A percentile compares a stretch with the other conserved stretches of the same genome.
Conservation (phyloP, 2,888 invertebrate species). For the Diogma glabrata region DNA sequence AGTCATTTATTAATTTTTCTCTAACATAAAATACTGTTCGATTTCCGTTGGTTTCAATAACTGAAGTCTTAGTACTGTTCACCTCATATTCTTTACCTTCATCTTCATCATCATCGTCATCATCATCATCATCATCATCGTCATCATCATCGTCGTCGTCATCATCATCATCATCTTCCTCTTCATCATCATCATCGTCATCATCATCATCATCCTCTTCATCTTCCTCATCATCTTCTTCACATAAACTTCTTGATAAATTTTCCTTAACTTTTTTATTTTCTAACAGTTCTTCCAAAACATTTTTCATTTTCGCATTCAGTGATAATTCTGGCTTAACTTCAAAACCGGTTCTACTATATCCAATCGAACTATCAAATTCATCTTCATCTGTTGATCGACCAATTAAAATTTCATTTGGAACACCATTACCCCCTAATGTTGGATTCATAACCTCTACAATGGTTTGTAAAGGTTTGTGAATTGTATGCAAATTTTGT, state of each 20-base stretch:
- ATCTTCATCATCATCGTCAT: constrained; percentile 23
- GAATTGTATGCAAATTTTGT: neutral
- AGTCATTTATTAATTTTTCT: constrained; percentile 15
- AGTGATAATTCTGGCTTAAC: constrained; percentile 29
- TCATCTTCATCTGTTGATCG: constrained; percentile 25
- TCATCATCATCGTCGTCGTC: constrained; percentile 24
- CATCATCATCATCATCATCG: constrained; percentile 21
- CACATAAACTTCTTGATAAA: constrained; percentile 36
- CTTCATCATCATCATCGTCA: constrained; percentile 22
- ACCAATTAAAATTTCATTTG: constrained; percentile 34
- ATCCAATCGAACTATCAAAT: neutral
- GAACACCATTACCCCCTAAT: constrained; percentile 33
- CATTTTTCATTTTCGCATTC: constrained; percentile 39
- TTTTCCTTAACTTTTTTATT: constrained; percentile 37
- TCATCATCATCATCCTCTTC: constrained; percentile 19
- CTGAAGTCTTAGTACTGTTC: constrained; percentile 19
- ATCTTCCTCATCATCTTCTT: constrained; percentile 21
- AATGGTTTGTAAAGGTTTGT: constrained; percentile 27
- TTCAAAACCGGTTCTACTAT: constrained; percentile 1
- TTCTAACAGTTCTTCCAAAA: constrained; percentile 34
- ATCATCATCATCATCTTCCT: constrained; percentile 20
- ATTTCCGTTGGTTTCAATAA: constrained; percentile 13
- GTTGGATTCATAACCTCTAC: constrained; percentile 37
- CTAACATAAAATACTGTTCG: constrained; percentile 14
- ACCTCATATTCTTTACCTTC: constrained; percentile 24